Evolutionary conservation across 2,888 invertebrate species (phyloP), one percentile per base, ranked within the genome.

Genomic region (Agonopterix arenella): DNA sequence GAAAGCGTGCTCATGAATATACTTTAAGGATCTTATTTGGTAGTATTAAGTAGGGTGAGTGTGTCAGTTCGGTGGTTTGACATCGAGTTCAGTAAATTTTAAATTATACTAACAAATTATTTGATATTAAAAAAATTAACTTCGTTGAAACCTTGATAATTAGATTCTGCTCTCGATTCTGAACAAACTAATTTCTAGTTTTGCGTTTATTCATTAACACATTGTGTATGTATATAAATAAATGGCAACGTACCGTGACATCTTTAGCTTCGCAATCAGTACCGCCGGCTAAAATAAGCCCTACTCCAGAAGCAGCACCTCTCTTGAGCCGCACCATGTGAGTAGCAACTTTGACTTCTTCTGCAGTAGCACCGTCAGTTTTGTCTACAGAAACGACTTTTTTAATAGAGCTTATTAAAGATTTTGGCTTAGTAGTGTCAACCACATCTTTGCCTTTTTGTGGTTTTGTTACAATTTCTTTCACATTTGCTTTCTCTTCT

Each of bases 261-360:
- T 96, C 96, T 86, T 96, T 97, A 66, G 94, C 93, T 90, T 97
- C 97, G 74, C 96, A 97, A 76, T 97, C 97, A 11, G 93, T 93
- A 48, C 97, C 97, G 52, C 97, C 97, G 48, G 96, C 96, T 61
- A 97, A 85, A 44, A 96, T 96, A 53, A 97, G 94, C 44, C 97
- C 97, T 53, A 97, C 93, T 68, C 95, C 95, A 16, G 95, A 72
- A 46, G 82, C 86, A 55, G 74, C 74, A 41, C 85, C 89, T 48
- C 82, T 78, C 60, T 73, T 76, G 40, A 90, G 68, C 43, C 78
- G 72, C 54, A 88, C 75, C 13, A 62, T 70, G 57, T 78, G 71
- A 47, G 83, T 80, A 44, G 70, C 58, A 49, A 68, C 60, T 57
- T 76, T 76, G 7, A 48, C 53, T 56, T 73, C 69, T 52, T 67